These are phyloP conservation scores for Ceyx erithaca DNA, from an alignment of 2,797 vertebrate genomes.

Conservation along the genomic window DNA sequence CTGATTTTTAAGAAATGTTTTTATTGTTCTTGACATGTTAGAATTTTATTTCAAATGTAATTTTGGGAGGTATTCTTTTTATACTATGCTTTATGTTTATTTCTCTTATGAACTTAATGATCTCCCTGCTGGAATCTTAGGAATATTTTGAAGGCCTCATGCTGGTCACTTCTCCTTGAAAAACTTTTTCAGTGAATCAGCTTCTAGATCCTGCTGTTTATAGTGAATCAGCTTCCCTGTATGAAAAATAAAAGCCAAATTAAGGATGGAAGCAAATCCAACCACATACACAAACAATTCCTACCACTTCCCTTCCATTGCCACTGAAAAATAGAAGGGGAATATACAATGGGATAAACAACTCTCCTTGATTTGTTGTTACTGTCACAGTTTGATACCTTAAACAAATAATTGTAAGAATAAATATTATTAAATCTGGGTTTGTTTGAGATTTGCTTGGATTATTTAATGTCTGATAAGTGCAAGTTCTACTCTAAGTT, in stretches of 20 bases:
- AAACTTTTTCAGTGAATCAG: not conserved
- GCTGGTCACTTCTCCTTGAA: not conserved
- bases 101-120: not conserved
- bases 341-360: not conserved
- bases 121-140: not conserved
- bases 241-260: not conserved
- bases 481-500: not conserved
- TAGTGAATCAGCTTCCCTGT: not conserved
- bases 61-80: not conserved
- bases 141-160: not conserved
- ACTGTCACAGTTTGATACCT: not conserved
- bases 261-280: not conserved
- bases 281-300: not conserved
- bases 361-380: not conserved
- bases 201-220: not conserved
- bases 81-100: not conserved
- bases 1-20: not conserved
- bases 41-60: not conserved
- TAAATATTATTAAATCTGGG: not conserved
- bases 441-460: not conserved
- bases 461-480: not conserved
- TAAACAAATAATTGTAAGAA: not conserved
- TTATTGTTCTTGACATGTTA: not conserved
- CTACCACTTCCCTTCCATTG: not conserved
- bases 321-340: too few species aligned